Base-by-base conservation (phyloP, 2,888 invertebrate genomes). In the Hemistola chrysoprasaria region DNA sequence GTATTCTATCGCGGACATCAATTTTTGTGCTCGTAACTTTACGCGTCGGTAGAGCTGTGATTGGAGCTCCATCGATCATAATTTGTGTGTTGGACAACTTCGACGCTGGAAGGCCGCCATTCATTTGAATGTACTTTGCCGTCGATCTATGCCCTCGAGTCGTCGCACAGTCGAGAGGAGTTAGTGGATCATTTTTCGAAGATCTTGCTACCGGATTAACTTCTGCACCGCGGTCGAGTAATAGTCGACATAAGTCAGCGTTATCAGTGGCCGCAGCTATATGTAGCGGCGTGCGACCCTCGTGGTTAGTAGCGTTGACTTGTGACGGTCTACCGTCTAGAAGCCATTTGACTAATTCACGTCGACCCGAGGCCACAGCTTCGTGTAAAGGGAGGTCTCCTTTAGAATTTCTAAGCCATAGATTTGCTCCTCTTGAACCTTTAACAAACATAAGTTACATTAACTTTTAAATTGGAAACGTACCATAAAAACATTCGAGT, bases 311-410 rank as follows among this genome's bases (percentile, higher is more conserved):
- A 29, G 94, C 95, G 78, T 93, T 98, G 31, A 96, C 93, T 62
- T 93, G 94, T 59, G 95, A 95, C 1, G 96, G 95, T 47, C 95
- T 91, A 60, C 95, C 94, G 33, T 93, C 92, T 39, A 97, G 86
- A 26, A 98, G 83, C 97, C 98, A 98, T 61, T 94, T 93, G 0
- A 98, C 94, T 43, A 98, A 77, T 64, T 97, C 97, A 50, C 95
- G 92, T 47, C 97, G 91, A 0, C 98, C 98, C 0, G 97, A 97
- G 25, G 95, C 93, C 0, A 98, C 95, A 0, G 99, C 98, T 82
- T 99, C 99, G 72, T 99, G 99, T 11, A 99, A 89, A 0, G 99
- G 97, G 39, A 97, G 91, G 75, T 99, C 99, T 0, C 99, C 99
- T 68, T 97, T 93, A 1, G 97, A 95, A 71, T 98, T 98, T 50